phyloP scores from a whole-genome alignment of 2,113 vertebrate genomes.

The Heterotis niloticus region DNA sequence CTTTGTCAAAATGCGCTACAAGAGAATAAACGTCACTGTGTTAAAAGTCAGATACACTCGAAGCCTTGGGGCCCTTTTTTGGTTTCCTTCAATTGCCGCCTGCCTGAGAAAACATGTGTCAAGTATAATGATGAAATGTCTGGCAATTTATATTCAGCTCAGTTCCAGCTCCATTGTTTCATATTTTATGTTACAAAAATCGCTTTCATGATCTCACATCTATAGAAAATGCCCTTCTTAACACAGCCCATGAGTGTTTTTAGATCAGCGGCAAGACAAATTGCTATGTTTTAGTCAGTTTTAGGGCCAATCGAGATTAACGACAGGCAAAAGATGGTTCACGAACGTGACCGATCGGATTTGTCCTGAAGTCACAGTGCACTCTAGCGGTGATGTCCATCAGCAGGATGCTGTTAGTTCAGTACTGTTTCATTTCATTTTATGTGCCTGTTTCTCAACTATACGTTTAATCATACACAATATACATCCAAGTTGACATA shows the following conservation, averaged over 20 bases:
- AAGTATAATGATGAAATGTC: slow-evolving; percentile 14
- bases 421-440: no score
- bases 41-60: background rate
- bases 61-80: background rate
- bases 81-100: slow-evolving; percentile 7
- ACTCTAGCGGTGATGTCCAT: background rate
- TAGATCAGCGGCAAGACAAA: background rate
- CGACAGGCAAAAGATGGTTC: no score
- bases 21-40: background rate
- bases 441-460: no score
- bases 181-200: background rate
- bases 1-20: background rate
- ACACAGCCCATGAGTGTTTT: background rate
- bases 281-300: background rate
- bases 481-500: no score
- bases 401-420: background rate
- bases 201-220: no score
- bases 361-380: background rate
- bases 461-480: no score
- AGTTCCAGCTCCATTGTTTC: background rate
- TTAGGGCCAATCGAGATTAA: background rate
- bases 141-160: background rate
- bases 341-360: background rate
- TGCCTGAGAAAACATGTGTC: background rate
- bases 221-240: no score